A percentile compares a stretch with the other conserved stretches of the same genome.
Evolutionary conservation across 2,113 vertebrate genomes (phyloP).

Genomic region (Columba livia): DNA sequence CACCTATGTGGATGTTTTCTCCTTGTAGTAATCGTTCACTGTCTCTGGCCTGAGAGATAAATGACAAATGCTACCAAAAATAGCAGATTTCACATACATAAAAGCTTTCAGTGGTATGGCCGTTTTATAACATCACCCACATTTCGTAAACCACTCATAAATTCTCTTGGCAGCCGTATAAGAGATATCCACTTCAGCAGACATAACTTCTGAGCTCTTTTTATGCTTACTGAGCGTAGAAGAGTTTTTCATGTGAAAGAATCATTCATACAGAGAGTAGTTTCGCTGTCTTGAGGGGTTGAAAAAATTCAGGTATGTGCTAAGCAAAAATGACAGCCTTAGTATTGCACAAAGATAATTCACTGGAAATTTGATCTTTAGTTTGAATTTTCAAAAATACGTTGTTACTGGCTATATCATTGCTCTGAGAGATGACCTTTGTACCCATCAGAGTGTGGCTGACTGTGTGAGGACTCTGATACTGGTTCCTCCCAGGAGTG

Average conservation of each 20-base stretch:
- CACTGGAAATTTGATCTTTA: neutral
- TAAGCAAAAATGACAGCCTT: neutral
- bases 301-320: neutral
- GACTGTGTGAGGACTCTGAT: accelerated
- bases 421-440: neutral
- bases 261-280: neutral
- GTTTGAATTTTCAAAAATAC: neutral
- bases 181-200: neutral
- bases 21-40: neutral
- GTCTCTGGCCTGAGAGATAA: neutral
- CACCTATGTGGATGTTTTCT: neutral
- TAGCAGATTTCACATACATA: neutral
- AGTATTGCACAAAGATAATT: neutral
- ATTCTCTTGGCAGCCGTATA: neutral
- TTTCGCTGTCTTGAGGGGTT: neutral
- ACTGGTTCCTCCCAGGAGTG: neutral
- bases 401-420: neutral
- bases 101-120: neutral
- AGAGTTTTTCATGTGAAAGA: neutral
- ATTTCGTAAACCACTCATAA: neutral
- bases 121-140: neutral
- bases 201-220: neutral
- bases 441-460: neutral
- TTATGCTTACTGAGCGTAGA: neutral
- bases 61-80: neutral